Percentiles rank a stretch among this genome's conserved stretches.
Conservation (phyloP, 2,797 vertebrate species). For the Spea hammondii region DNA sequence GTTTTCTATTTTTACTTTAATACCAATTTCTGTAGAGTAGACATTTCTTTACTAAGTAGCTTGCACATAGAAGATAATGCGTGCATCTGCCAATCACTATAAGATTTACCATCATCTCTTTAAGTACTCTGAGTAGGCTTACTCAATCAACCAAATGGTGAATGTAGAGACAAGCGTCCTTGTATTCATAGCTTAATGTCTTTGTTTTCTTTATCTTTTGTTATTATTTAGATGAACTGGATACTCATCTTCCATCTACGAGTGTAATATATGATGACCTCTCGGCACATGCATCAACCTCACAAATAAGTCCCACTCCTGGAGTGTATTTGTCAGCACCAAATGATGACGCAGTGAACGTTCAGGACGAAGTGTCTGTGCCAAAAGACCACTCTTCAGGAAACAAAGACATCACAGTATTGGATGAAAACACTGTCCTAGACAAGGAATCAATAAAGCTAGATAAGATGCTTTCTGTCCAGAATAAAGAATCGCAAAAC, state of each 20-base stretch:
- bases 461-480: constrained; percentile 61
- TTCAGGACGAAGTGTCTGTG: constrained; percentile 61
- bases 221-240: constrained; percentile 77
- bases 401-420: constrained; percentile 56
- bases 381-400: constrained; percentile 67
- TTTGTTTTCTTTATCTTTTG: constrained; percentile 11
- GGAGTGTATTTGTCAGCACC: constrained; percentile 67
- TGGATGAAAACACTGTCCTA: constrained; percentile 62
- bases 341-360: constrained; percentile 68
- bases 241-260: constrained; percentile 77
- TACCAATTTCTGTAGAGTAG: no score
- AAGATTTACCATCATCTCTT: no score
- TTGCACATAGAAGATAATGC: no score
- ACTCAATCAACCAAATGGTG: no score
- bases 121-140: no score
- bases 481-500: constrained; percentile 59
- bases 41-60: no score
- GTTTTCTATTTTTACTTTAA: no score
- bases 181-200: neutral
- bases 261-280: constrained; percentile 81
- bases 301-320: constrained; percentile 71
- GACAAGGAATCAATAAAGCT: constrained; percentile 61
- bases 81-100: no score
- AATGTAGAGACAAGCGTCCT: no score
- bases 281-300: constrained; percentile 73